These are phyloP conservation scores for Hoplostethus mediterraneus DNA, from an alignment of 2,797 vertebrate genomes.

Conservation along the genomic window DNA sequence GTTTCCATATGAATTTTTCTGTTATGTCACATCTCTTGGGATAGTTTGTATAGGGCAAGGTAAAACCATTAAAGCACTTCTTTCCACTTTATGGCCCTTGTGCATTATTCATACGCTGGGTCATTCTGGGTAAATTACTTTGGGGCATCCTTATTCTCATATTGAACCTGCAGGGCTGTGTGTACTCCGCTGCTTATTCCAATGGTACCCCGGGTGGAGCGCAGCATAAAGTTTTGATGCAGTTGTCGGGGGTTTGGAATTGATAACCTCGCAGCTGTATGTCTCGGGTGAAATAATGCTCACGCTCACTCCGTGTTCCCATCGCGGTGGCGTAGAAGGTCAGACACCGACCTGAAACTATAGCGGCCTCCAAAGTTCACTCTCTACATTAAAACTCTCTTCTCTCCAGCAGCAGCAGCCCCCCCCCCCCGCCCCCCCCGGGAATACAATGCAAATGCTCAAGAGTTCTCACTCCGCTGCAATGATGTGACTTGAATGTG, in stretches of 20 bases:
- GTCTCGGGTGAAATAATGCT: slow-evolving; percentile 48
- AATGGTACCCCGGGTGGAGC: slow-evolving; percentile 14
- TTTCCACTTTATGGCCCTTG: slow-evolving; percentile 60
- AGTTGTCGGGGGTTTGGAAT: slow-evolving; percentile 51
- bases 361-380: slow-evolving; percentile 47
- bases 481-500: slow-evolving; percentile 67
- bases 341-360: slow-evolving; percentile 44
- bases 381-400: slow-evolving; percentile 45
- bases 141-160: slow-evolving; percentile 72
- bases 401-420: slow-evolving; percentile 44
- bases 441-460: slow-evolving; percentile 60
- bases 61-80: slow-evolving; percentile 66
- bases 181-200: slow-evolving; percentile 34
- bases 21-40: slow-evolving; percentile 75
- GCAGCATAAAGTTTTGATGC: slow-evolving; percentile 45
- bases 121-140: slow-evolving; percentile 76
- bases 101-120: slow-evolving; percentile 74
- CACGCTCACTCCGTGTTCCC: slow-evolving; percentile 34
- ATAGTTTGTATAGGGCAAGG: slow-evolving; percentile 69
- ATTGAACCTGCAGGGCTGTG: slow-evolving; percentile 47
- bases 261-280: slow-evolving; percentile 45
- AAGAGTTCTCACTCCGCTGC: slow-evolving; percentile 60
- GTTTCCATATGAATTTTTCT: slow-evolving; percentile 66
- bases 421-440: no score
- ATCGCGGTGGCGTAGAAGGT: slow-evolving; percentile 23